Base-by-base conservation (phyloP, 2,888 invertebrate species). In the Epirrita christyi region DNA sequence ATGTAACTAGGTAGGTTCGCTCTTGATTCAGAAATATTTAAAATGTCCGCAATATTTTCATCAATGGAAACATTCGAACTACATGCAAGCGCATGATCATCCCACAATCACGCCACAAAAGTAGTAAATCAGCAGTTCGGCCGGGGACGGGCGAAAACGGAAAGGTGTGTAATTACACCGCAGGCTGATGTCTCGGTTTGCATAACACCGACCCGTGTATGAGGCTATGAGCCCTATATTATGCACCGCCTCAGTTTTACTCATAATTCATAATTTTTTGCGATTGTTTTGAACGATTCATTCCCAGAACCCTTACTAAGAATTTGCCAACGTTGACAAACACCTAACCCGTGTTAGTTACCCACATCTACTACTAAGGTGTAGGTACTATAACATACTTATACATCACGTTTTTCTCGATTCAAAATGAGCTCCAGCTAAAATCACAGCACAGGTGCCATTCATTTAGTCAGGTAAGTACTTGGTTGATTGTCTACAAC, bases 151-250 rank as follows among this genome's bases (percentile, higher is more conserved):
- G 51, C 57, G 62, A 63, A 61, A 64, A 68, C 67, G 67, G 62
- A 68, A 72, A 70, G 75, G 85, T 78, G 74, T 87, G 85, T 83
- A 86, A 87, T 87, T 87, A 87, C 86, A 84, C 63, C 67, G 32
- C 58, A 58, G 55, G 49, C 40, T 52, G 56, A 75, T 76, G 76
- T 66, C 73, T 84, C 84, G 56, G 63, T 69, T 89, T 89, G 85
- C 88, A 87, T 86, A 86, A 88, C 82, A 80, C 67, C 73, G 67
- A 61, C 68, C 77, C 62, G 74, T 73, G 77, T 76, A 78, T 73
- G 72, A 74, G n/a, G 69, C 67, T 67, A 67, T 71, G 62, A 66
- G 66, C 59, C 54, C 59, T 58, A 61, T 55, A 47, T 46, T 34
- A 41, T 32, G 45, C 55, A 58, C 54, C 52, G 60, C 62, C 48